Evolutionary conservation across 2,797 vertebrate species (phyloP).

Genomic region (Ambastaia sidthimunki): DNA sequence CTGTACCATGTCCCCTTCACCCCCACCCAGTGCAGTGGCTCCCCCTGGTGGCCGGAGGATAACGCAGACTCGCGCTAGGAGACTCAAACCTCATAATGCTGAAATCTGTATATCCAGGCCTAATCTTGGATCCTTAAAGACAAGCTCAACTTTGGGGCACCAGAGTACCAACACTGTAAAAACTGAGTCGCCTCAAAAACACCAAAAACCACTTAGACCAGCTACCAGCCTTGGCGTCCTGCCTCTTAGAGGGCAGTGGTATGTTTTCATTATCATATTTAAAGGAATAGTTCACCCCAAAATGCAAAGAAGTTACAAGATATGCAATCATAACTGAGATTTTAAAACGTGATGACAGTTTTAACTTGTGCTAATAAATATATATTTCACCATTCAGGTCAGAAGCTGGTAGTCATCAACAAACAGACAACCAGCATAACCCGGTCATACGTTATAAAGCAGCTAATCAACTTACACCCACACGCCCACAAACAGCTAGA

Average conservation of each 20-base stretch:
- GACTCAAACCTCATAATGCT: conserved; percentile 62
- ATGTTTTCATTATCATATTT: not conserved
- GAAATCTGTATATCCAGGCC: conserved; percentile 49
- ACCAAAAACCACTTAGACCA: conserved; percentile 61
- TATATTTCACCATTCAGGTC: not conserved
- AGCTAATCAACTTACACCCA: conserved; percentile 33
- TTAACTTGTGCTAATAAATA: not conserved
- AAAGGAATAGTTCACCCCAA: not conserved
- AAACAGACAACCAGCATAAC: conserved; percentile 53
- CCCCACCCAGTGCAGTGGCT: conserved; percentile 60
- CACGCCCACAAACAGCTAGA: conserved; percentile 72
- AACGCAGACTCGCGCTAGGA: conserved; percentile 64
- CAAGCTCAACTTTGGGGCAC: conserved; percentile 19
- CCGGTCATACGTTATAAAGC: conserved; percentile 61
- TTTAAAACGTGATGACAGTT: too few relatives aligned
- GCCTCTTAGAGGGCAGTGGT: conserved; percentile 58
- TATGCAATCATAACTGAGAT: too few relatives aligned
- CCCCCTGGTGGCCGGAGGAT: conserved; percentile 53
- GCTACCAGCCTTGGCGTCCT: conserved; percentile 46
- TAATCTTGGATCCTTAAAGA: not conserved
- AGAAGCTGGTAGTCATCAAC: conserved; percentile 18
- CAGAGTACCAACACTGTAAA: conserved; percentile 19
- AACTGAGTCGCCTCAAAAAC: not conserved
- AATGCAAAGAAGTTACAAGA: too few relatives aligned
- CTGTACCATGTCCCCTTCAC: conserved; percentile 71